A percentile compares a stretch with the other conserved stretches of the same genome.
Conservation (phyloP, 2,797 vertebrate genomes). For the Sarcoramphus papa region DNA sequence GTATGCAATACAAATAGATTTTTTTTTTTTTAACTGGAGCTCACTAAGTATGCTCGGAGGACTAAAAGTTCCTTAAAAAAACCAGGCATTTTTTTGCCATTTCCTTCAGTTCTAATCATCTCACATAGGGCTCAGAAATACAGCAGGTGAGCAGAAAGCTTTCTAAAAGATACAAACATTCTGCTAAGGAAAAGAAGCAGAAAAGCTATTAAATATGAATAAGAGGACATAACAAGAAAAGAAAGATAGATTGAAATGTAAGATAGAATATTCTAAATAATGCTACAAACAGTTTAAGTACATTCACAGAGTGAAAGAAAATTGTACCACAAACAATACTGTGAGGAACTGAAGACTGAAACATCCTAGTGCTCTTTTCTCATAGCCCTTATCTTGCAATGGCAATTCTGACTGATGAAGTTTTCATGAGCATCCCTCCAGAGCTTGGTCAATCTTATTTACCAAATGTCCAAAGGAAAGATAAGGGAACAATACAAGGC, state of each 20-base stretch:
- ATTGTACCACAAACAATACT: neutral
- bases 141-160: neutral
- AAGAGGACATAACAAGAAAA: slow-evolving; percentile 15
- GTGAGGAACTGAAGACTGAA: neutral
- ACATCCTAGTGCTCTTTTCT: neutral
- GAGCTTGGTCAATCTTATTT: neutral
- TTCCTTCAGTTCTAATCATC: neutral
- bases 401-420: neutral
- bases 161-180: slow-evolving; percentile 15
- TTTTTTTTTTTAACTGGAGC: neutral
- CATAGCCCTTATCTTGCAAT: neutral
- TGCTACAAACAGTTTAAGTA: slow-evolving; percentile 1
- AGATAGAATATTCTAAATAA: neutral
- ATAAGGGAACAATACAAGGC: neutral
- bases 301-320: slow-evolving; percentile 8
- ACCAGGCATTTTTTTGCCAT: neutral
- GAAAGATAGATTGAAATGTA: neutral
- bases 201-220: neutral
- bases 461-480: neutral
- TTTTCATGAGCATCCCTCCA: neutral
- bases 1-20: neutral
- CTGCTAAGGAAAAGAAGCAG: neutral
- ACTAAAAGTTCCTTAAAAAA: neutral
- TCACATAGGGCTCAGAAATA: slow-evolving; percentile 1
- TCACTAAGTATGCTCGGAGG: neutral